Evolutionary conservation across 2,113 vertebrate genomes (phyloP).

Genomic region (Sterna hirundo): DNA sequence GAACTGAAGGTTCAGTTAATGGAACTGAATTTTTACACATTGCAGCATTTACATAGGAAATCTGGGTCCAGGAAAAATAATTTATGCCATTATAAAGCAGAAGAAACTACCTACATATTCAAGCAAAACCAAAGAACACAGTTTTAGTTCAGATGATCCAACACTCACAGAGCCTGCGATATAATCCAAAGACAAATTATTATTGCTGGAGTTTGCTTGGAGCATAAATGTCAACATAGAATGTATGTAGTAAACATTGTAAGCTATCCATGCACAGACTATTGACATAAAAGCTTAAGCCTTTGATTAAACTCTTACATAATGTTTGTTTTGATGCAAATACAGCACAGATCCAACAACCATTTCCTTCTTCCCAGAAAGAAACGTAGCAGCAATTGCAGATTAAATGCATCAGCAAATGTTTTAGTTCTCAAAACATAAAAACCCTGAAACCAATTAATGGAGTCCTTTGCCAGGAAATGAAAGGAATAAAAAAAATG

Average conservation of each 20-base stretch:
- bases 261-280: background rate
- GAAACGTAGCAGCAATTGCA: background rate
- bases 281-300: background rate
- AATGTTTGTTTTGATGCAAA: background rate
- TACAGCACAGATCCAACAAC: background rate
- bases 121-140: background rate
- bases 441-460: background rate
- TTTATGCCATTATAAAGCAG: background rate
- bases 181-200: background rate
- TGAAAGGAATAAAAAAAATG: background rate
- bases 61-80: background rate
- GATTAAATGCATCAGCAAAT: background rate
- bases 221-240: background rate
- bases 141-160: background rate
- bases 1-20: background rate
- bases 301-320: background rate
- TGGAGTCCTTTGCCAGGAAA: background rate
- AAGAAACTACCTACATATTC: background rate
- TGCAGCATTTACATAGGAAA: background rate
- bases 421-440: background rate
- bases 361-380: background rate
- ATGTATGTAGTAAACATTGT: background rate
- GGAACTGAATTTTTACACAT: background rate
- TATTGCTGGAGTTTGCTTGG: background rate
- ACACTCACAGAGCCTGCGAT: background rate